A percentile compares a stretch with the other conserved stretches of the same genome.
Conservation (phyloP, 2,888 invertebrate species). For the Patella caerulea region DNA sequence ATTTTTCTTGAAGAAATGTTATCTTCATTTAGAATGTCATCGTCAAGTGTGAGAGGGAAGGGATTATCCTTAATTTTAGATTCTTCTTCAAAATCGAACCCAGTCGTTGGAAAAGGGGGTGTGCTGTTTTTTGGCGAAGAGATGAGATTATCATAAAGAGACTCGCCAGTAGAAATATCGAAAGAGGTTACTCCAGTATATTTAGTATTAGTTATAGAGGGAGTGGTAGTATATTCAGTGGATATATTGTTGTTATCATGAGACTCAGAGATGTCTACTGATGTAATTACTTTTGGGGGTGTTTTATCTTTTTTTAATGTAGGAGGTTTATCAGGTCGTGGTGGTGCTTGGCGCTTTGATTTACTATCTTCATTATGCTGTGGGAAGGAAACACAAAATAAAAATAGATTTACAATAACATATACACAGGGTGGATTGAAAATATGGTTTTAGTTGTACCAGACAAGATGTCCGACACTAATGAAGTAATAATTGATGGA, state of each 20-base stretch:
- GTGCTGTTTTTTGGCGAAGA: not conserved
- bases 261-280: not conserved
- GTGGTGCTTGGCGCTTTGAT: not conserved
- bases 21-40: too few species aligned
- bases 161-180: not conserved
- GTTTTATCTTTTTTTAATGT: not conserved
- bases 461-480: too few species aligned
- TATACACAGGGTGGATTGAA: too few species aligned
- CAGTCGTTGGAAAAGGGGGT: too few species aligned
- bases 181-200: not conserved
- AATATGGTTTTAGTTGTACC: too few species aligned
- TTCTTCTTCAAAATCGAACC: too few species aligned
- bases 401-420: not conserved
- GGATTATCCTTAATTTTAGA: too few species aligned
- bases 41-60: too few species aligned
- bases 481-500: too few species aligned
- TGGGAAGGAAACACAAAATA: conserved; percentile 1
- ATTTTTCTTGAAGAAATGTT: too few species aligned
- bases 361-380: not conserved
- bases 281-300: not conserved
- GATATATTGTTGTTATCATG: too few species aligned
- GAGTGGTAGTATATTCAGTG: not conserved
- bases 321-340: not conserved
- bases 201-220: not conserved
- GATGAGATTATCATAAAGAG: conserved; percentile 2